These are phyloP conservation scores for Zygogramma bicolorata DNA, from an alignment of 2,888 invertebrate species.

Conservation along the genomic window DNA sequence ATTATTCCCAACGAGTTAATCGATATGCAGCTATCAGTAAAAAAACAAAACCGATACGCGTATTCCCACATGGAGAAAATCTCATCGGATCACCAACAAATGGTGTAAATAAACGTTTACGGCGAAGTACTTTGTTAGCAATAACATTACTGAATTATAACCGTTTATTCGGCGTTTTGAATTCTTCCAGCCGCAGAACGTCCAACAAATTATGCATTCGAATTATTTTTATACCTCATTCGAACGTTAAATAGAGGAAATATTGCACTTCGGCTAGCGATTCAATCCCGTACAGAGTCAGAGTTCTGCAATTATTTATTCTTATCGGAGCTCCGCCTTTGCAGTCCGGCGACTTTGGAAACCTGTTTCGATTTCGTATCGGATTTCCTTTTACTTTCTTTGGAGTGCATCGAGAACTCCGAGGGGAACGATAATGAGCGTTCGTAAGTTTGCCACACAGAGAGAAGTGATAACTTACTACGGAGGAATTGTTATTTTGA, in stretches of 20 bases:
- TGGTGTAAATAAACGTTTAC: slow-evolving; percentile 18
- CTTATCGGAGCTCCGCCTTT: slow-evolving; percentile 52
- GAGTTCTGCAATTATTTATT: slow-evolving; percentile 52
- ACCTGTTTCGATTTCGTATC: slow-evolving; percentile 42
- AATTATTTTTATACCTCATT: slow-evolving; percentile 58
- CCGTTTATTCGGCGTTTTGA: slow-evolving; percentile 40
- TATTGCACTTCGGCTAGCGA: slow-evolving; percentile 52
- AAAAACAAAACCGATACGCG: not conserved
- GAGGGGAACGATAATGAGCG: too few species aligned
- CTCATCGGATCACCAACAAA: not conserved
- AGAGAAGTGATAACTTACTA: too few species aligned
- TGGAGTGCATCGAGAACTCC: not conserved
- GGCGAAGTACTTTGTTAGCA: slow-evolving; percentile 29
- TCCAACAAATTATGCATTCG: slow-evolving; percentile 52
- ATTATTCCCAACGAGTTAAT: not conserved
- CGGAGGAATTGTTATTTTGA: too few species aligned
- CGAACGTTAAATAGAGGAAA: slow-evolving; percentile 55
- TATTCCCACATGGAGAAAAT: not conserved
- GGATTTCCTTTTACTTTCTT: not conserved
- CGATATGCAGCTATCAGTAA: not conserved
- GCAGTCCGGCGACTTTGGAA: slow-evolving; percentile 36
- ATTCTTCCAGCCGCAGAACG: slow-evolving; percentile 41
- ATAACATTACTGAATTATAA: slow-evolving; percentile 56
- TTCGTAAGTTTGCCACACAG: too few species aligned
- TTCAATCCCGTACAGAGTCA: slow-evolving; percentile 50